Percentiles rank a stretch among this genome's conserved stretches.
Evolutionary conservation across 2,888 invertebrate genomes (phyloP).

Genomic region (Congeria kusceri): DNA sequence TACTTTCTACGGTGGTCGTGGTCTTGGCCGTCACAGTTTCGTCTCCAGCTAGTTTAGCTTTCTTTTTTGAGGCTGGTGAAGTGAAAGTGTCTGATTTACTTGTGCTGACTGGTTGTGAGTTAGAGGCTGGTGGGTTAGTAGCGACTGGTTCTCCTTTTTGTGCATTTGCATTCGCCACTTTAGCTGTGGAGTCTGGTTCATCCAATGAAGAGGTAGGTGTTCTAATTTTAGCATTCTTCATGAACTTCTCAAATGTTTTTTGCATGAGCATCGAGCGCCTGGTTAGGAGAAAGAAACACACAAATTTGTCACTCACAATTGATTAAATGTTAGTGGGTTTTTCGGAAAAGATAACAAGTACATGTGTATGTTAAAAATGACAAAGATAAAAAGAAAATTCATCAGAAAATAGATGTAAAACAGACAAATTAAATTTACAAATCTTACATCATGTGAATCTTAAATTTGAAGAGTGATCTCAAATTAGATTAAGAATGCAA

Average conservation of each 20-base stretch:
- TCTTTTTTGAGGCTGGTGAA: conserved; percentile 11
- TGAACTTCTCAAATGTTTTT: conserved; percentile 40
- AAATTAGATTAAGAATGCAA: too few species aligned
- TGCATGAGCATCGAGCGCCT: conserved; percentile 55
- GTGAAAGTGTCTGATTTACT: neutral
- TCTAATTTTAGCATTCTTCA: neutral
- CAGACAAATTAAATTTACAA: too few species aligned
- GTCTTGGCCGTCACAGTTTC: neutral
- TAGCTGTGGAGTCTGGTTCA: neutral
- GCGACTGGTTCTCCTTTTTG: neutral
- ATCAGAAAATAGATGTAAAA: too few species aligned
- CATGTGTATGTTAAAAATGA: too few species aligned
- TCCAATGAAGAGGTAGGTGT: conserved; percentile 1
- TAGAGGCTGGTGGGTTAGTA: neutral
- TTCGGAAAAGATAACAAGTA: too few species aligned
- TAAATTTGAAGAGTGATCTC: too few species aligned
- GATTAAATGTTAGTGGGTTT: too few species aligned
- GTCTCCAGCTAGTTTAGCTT: conserved; percentile 1
- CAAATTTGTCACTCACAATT: conserved; percentile 4
- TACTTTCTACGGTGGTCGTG: neutral
- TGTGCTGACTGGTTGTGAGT: conserved; percentile 2
- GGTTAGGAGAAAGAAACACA: conserved; percentile 33
- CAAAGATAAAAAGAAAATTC: too few species aligned
- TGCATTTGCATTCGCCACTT: conserved; percentile 4
- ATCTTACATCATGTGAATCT: too few species aligned